phyloP scores from a whole-genome alignment of 2,797 vertebrate genomes.

The Nyctibius grandis region DNA sequence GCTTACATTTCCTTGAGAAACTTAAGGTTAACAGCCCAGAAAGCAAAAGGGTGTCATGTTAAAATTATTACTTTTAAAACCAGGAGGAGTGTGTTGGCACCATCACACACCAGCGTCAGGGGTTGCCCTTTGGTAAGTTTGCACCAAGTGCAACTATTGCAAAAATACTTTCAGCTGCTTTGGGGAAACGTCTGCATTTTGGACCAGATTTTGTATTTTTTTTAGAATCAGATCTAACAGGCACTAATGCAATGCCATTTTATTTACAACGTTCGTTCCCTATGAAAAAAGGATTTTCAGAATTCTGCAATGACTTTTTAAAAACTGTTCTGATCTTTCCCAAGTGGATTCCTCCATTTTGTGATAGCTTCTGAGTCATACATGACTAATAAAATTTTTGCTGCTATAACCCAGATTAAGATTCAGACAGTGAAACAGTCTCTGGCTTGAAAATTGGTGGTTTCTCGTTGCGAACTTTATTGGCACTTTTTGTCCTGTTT shows the following conservation, averaged over 20 bases:
- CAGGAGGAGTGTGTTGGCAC: background rate
- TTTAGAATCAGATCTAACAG: background rate
- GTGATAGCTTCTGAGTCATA: background rate
- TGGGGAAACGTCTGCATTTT: background rate
- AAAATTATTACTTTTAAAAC: background rate
- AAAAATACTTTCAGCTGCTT: background rate
- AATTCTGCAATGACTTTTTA: background rate
- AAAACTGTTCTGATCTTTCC: background rate
- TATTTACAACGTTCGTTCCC: background rate
- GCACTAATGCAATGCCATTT: background rate
- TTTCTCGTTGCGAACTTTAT: background rate
- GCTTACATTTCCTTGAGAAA: background rate
- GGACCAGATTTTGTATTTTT: fast-evolving
- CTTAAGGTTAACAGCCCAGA: background rate
- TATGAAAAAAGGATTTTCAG: background rate
- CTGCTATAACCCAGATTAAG: background rate
- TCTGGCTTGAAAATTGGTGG: background rate
- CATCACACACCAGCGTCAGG: fast-evolving
- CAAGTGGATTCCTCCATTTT: background rate
- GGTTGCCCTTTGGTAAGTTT: fast-evolving
- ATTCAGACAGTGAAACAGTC: background rate
- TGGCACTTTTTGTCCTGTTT: background rate
- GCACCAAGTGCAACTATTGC: background rate
- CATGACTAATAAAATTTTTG: background rate
- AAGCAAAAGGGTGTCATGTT: background rate